Conservation (phyloP, 2,888 invertebrate species). For the Perizoma affinitatum region DNA sequence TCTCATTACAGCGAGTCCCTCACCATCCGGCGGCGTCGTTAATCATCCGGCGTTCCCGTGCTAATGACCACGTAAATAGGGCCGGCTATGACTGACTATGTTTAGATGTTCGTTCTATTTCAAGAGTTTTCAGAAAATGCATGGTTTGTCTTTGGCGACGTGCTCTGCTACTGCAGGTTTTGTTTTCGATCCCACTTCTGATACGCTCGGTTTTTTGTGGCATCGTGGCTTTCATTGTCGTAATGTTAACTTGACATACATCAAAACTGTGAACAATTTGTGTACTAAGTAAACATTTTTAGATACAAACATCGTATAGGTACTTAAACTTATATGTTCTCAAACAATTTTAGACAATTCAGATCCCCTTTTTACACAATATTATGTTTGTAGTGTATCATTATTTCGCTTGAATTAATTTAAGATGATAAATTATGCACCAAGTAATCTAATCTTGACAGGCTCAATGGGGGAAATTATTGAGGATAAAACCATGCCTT, state of each 20-base stretch:
- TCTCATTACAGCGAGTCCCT: constrained; percentile 19
- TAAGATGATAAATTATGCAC: constrained; percentile 27
- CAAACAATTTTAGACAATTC: too few species aligned
- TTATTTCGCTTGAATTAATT: constrained; percentile 4
- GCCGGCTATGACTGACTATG: constrained; percentile 16
- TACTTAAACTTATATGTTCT: too few species aligned
- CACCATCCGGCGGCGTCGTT: constrained; percentile 25
- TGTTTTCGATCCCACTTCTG: too few species aligned
- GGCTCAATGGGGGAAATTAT: not conserved
- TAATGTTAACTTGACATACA: too few species aligned
- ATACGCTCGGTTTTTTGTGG: too few species aligned
- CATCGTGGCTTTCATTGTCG: too few species aligned
- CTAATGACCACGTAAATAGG: constrained; percentile 66
- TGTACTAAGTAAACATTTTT: too few species aligned
- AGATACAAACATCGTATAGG: too few species aligned
- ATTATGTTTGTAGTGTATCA: too few species aligned
- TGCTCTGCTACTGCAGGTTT: not conserved
- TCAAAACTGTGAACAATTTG: too few species aligned
- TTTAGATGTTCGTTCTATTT: constrained; percentile 27
- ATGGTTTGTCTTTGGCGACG: constrained; percentile 4
- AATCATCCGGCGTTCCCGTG: constrained; percentile 25
- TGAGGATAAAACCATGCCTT: too few species aligned
- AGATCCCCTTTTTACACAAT: too few species aligned
- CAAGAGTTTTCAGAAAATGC: constrained; percentile 18
- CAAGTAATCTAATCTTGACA: constrained; percentile 1